These are phyloP conservation scores for Xestia ashworthii DNA, from an alignment of 2,888 invertebrate species.

Conservation along the genomic window DNA sequence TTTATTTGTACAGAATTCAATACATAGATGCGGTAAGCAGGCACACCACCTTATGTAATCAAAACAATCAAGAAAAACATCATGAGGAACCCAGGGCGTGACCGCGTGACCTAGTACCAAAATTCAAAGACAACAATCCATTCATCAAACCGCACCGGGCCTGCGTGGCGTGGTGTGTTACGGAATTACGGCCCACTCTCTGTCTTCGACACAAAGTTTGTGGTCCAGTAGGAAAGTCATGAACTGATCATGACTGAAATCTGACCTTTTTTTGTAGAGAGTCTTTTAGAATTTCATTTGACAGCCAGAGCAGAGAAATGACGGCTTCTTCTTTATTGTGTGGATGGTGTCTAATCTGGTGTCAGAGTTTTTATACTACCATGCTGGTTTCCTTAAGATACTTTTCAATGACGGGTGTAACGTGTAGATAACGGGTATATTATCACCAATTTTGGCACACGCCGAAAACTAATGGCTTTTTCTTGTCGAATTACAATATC, in stretches of 20 bases:
- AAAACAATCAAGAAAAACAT: not conserved
- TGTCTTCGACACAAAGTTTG: not conserved
- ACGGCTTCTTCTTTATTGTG: too few species aligned
- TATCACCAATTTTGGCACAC: not conserved
- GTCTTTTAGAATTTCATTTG: not conserved
- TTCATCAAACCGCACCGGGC: not conserved
- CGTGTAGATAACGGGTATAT: not conserved
- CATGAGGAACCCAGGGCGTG: not conserved
- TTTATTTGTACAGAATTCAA: too few species aligned
- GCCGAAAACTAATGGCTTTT: not conserved
- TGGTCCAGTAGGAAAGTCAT: not conserved
- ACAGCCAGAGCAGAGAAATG: not conserved
- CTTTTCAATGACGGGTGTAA: not conserved
- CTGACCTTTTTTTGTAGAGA: not conserved
- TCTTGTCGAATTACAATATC: not conserved
- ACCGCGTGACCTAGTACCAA: not conserved
- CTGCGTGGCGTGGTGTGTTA: not conserved
- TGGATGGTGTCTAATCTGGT: too few species aligned
- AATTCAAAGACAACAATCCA: not conserved
- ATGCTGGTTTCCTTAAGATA: too few species aligned
- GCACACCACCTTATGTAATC: not conserved
- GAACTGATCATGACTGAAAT: not conserved
- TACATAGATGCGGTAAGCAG: too few species aligned
- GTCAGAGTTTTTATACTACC: too few species aligned
- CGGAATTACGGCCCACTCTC: not conserved